phyloP scores from a whole-genome alignment of 2,888 invertebrate genomes.

The Dynastes hyllus region DNA sequence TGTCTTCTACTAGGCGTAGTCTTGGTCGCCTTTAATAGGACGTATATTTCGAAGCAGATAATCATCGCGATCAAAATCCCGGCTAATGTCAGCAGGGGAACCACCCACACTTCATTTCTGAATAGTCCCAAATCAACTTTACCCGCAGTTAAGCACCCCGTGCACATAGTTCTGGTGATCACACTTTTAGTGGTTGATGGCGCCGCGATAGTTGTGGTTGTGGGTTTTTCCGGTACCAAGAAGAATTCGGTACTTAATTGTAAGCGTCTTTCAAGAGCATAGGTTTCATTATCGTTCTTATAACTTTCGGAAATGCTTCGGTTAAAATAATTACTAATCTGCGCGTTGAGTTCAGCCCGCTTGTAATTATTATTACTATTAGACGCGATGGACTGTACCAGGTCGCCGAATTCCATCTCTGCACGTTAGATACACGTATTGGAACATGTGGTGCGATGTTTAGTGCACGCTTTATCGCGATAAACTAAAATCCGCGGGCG shows the following conservation, averaged over 20 bases:
- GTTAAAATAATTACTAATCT: slow-evolving; percentile 47
- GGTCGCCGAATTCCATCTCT: slow-evolving; percentile 46
- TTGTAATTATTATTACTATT: slow-evolving; percentile 24
- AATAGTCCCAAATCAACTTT: slow-evolving; percentile 64
- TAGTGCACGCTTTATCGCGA: slow-evolving; percentile 50
- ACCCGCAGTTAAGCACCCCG: slow-evolving; percentile 59
- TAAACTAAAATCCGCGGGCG: slow-evolving; percentile 35
- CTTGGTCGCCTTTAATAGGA: slow-evolving; percentile 88
- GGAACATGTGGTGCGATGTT: slow-evolving; percentile 30
- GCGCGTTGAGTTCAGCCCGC: slow-evolving; percentile 36
- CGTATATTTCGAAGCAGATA: slow-evolving; percentile 91
- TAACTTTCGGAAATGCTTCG: slow-evolving; percentile 16
- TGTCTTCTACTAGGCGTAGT: slow-evolving; percentile 90
- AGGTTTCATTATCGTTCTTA: slow-evolving; percentile 41
- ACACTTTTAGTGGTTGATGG: slow-evolving; percentile 65
- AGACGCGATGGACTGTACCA: slow-evolving; percentile 31
- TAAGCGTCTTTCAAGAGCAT: slow-evolving; percentile 72
- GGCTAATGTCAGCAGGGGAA: slow-evolving; percentile 89
- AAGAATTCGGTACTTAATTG: slow-evolving; percentile 92
- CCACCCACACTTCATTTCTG: slow-evolving; percentile 90
- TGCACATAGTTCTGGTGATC: slow-evolving; percentile 68
- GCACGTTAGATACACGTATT: slow-evolving; percentile 35
- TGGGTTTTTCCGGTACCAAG: slow-evolving; percentile 78
- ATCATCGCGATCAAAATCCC: slow-evolving; percentile 89
- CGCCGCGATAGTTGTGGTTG: slow-evolving; percentile 65